phyloP scores from a whole-genome alignment of 1,140 invertebrate genomes.

The Drosophila bipectinata region DNA sequence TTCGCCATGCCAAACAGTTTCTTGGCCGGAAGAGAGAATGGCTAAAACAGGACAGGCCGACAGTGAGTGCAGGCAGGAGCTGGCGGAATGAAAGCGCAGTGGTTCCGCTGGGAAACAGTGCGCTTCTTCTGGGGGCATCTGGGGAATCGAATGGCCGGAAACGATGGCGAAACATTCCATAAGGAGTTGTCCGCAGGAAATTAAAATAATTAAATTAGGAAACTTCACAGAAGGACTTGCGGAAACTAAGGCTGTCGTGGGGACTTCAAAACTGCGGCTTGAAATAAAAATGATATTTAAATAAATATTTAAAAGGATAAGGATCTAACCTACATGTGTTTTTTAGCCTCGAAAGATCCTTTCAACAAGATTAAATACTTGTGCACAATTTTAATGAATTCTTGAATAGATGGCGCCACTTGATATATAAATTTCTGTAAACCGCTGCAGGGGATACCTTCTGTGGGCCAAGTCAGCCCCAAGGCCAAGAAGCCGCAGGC shows the following conservation, averaged over 20 bases:
- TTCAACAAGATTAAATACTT: constrained; percentile 7
- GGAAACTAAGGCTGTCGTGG: neutral
- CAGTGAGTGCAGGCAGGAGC: neutral
- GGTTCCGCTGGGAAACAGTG: constrained; percentile 27
- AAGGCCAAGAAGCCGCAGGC: constrained; percentile 48
- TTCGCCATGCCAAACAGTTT: constrained; percentile 51
- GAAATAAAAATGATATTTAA: neutral
- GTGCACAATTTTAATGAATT: neutral
- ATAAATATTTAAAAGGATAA: neutral
- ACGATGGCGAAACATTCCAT: constrained; percentile 8
- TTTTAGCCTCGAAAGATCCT: neutral
- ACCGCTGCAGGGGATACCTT: constrained; percentile 13
- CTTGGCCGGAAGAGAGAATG: constrained; percentile 27
- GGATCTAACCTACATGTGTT: neutral
- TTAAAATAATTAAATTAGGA: constrained; percentile 38
- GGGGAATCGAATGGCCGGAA: constrained; percentile 33
- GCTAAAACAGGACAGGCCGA: constrained; percentile 30
- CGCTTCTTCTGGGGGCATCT: constrained; percentile 30
- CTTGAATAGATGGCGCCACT: neutral
- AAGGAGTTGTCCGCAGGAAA: constrained; percentile 20
- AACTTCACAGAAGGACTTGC: constrained; percentile 1
- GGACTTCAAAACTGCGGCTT: neutral
- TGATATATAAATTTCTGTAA: neutral
- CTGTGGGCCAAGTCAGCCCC: constrained; percentile 35
- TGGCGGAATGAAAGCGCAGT: constrained; percentile 17